Evolutionary conservation across 2,888 invertebrate species (phyloP).

Genomic region (Argyresthia goedartella): DNA sequence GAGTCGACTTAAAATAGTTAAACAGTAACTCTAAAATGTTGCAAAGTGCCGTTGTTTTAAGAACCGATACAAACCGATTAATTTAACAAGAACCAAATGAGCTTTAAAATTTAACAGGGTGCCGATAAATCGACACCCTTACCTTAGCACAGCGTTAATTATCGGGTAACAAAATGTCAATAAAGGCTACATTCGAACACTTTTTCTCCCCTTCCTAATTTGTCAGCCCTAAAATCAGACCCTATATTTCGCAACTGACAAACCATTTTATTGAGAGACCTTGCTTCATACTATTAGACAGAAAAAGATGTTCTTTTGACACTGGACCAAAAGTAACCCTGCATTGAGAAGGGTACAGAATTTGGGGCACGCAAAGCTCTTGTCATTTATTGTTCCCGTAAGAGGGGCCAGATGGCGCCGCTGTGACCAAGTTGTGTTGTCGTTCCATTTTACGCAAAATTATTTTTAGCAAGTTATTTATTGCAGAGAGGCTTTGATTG

Average conservation of each 20-base stretch:
- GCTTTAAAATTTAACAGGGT: constrained; percentile 50
- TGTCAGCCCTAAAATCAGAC: constrained; percentile 62
- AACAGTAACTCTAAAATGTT: too few relatives aligned
- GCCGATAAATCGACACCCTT: constrained; percentile 38
- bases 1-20: too few relatives aligned
- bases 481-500: too few relatives aligned
- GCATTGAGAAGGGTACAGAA: constrained; percentile 55
- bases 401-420: constrained; percentile 31
- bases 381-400: constrained; percentile 33
- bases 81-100: constrained; percentile 30
- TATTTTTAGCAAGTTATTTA: not conserved
- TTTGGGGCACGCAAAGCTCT: constrained; percentile 39
- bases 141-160: constrained; percentile 37
- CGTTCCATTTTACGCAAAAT: constrained; percentile 30
- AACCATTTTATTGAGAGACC: constrained; percentile 19
- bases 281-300: not conserved
- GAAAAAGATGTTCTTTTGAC: constrained; percentile 19
- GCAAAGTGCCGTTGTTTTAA: not conserved
- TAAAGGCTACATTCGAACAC: constrained; percentile 56
- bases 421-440: constrained; percentile 21
- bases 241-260: constrained; percentile 25
- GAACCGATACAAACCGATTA: not conserved
- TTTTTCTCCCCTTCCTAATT: constrained; percentile 56
- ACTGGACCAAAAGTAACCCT: constrained; percentile 33
- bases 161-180: constrained; percentile 61